These are phyloP conservation scores for Gyps fulvus DNA, from an alignment of 2,113 vertebrate species.

Conservation along the genomic window DNA sequence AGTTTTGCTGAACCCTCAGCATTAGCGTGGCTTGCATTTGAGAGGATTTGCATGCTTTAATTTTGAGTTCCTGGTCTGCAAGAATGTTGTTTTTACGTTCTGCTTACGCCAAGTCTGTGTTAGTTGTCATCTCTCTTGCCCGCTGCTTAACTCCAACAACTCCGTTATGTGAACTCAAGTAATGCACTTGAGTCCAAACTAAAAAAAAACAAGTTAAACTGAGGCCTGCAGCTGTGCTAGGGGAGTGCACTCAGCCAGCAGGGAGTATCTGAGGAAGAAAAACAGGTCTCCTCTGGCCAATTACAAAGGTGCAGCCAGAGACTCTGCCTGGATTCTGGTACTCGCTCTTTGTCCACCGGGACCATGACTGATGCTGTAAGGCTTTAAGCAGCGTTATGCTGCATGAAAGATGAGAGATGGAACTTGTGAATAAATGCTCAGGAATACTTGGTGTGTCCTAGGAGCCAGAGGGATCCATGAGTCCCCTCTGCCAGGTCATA, in stretches of 20 bases:
- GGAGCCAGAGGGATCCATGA: background rate
- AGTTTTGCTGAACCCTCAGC: background rate
- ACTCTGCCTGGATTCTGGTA: background rate
- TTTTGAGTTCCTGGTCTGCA: background rate
- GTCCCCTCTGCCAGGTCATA: background rate
- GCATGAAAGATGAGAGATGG: background rate
- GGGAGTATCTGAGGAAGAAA: background rate
- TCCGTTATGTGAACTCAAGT: background rate
- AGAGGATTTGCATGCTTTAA: background rate
- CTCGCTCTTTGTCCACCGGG: background rate
- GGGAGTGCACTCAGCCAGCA: background rate
- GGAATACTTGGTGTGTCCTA: background rate
- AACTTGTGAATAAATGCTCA: background rate
- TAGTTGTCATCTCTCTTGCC: background rate
- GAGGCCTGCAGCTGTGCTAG: fast-evolving
- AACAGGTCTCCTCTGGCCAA: background rate
- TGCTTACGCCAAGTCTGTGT: background rate
- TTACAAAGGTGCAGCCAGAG: background rate
- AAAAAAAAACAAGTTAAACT: background rate
- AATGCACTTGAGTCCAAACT: background rate
- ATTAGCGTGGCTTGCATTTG: background rate
- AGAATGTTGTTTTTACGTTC: background rate
- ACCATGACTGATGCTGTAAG: background rate
- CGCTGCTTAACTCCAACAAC: background rate
- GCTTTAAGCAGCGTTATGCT: fast-evolving